These are phyloP conservation scores for Eumacrocentrus americanus DNA, from an alignment of 2,888 invertebrate species.

Conservation along the genomic window DNA sequence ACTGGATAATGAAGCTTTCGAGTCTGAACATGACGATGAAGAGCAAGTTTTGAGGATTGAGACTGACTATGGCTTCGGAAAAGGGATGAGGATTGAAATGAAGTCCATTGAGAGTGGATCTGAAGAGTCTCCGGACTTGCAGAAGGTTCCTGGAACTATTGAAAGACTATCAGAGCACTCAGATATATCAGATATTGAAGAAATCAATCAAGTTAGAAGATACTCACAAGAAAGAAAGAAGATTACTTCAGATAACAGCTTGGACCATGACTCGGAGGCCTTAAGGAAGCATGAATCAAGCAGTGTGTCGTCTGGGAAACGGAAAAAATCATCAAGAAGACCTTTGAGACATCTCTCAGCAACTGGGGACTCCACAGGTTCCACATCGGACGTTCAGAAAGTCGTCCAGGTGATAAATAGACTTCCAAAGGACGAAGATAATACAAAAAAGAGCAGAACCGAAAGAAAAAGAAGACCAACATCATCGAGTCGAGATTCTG, in stretches of 20 bases:
- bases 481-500: not conserved
- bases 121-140: constrained; percentile 10
- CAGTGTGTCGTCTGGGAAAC: not conserved
- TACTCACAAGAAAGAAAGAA: not conserved
- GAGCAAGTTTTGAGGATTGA: constrained; percentile 52
- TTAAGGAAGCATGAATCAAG: not conserved
- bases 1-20: constrained; percentile 48
- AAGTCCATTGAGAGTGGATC: constrained; percentile 27
- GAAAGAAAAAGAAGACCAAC: not conserved
- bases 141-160: constrained; percentile 2
- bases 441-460: not conserved
- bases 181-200: constrained; percentile 11
- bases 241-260: not conserved
- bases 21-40: constrained; percentile 42
- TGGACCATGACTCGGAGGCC: not conserved
- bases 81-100: constrained; percentile 48
- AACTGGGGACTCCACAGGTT: constrained; percentile 5
- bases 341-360: not conserved
- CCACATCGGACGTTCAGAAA: constrained; percentile 2
- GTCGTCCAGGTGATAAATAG: not conserved
- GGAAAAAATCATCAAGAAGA: not conserved
- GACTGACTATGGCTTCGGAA: constrained; percentile 41
- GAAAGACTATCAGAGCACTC: constrained; percentile 1
- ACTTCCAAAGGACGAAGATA: not conserved
- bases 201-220: constrained; percentile 12